Base-by-base conservation (phyloP, 37 sponge, comb jelly and placozoan genomes). In the Spongilla lacustris region DNA sequence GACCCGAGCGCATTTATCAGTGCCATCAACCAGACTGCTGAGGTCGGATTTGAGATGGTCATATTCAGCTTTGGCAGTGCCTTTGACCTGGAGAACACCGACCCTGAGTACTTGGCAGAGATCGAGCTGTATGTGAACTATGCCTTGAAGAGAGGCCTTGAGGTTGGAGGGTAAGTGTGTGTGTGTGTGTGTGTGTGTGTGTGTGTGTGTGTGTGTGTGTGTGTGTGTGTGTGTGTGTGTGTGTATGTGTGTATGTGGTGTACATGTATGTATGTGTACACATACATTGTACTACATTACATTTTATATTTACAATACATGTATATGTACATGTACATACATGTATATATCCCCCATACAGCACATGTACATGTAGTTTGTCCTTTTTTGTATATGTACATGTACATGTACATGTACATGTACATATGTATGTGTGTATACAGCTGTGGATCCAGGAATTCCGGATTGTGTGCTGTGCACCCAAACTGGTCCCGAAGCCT, bases 31-130 rank as follows among this genome's bases (percentile, higher is more conserved):
- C 91, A 91, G 38, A 66, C 81, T 81, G 87, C 32, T 3, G 83
- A 50, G 24, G 91, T 91, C 14, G 91, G 91, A 0, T 91, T 91
- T 86, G 91, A 91, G 28, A 91, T 91, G 91, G 81, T 41, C 76
- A 81, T 91, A 31, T 86, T 75, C 34, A 87, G 91, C 46, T 91
- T 91, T 82, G 87, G 91, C 4, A 74, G 88, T 67, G 91, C 83
- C 4, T 85, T 91, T 27, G 37, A 26, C 32, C 70, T 91, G 17
- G 91, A 91, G 69, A 70, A 74, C 30, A 50, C 79, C 38, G 68
- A 71, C 80, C 48, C 29, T 11, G 68, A 26, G 2, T 77, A 91
- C 25, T 36, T 91, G 9, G 37, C 79, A 4, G 37, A n/a, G 5
- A 86, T 86, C 17, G 23, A 50, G 22, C 23, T 75, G 6, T 26